Evolutionary conservation across 30 jellyfish, hydroid and myxozoan genomes (phyloP).

Genomic region (Pelagia noctiluca): DNA sequence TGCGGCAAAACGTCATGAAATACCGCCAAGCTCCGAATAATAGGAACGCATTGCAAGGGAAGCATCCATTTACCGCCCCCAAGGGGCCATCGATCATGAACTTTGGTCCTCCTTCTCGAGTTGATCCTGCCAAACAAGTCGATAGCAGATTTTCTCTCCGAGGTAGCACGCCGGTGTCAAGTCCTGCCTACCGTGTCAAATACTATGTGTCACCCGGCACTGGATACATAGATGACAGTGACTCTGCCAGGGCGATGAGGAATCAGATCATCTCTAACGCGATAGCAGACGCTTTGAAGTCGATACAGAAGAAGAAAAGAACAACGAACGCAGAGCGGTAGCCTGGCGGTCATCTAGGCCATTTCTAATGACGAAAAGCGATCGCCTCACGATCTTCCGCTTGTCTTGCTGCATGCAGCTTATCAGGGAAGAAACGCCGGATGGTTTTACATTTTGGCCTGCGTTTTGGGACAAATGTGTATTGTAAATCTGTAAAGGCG

Average conservation of each 20-base stretch:
- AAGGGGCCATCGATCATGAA: slow-evolving; percentile 81
- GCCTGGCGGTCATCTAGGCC: not conserved
- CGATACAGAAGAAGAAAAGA: slow-evolving; percentile 59
- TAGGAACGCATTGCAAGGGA: not conserved
- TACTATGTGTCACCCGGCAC: slow-evolving; percentile 26
- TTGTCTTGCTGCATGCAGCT: no score
- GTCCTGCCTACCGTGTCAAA: slow-evolving; percentile 75
- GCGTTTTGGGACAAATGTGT: no score
- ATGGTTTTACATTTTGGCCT: not conserved
- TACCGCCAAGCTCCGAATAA: not conserved
- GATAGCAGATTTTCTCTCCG: slow-evolving; percentile 12
- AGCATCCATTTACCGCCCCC: slow-evolving; percentile 10
- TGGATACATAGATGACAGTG: slow-evolving; percentile 30
- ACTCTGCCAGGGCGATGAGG: slow-evolving; percentile 67
- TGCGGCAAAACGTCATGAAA: slow-evolving; percentile 31
- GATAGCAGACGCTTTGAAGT: slow-evolving; percentile 63
- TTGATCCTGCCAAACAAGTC: not conserved
- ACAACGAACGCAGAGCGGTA: slow-evolving; percentile 4
- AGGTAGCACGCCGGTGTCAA: slow-evolving; percentile 67
- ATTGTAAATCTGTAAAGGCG: no score
- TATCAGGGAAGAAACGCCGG: not conserved
- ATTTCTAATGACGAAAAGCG: no score
- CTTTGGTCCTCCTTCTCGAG: slow-evolving; percentile 38
- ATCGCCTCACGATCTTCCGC: no score
- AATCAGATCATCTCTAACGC: slow-evolving; percentile 77